Evolutionary conservation across 2,888 invertebrate species (phyloP).

Genomic region (Drosophila flavopinicola): DNA sequence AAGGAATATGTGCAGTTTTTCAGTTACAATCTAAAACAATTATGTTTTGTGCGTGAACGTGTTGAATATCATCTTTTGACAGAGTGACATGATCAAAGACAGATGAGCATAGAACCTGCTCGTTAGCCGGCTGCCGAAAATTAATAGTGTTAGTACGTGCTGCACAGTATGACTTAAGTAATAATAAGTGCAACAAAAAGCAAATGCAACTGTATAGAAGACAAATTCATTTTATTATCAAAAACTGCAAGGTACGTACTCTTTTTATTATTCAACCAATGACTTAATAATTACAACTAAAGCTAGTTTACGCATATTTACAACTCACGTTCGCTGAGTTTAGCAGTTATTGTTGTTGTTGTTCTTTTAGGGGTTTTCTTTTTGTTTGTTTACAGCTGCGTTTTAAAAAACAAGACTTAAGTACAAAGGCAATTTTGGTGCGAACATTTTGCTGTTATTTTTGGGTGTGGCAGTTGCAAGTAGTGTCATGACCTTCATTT

Average conservation of each 20-base stretch:
- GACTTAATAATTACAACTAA: slow-evolving; percentile 49
- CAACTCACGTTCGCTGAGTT: slow-evolving; percentile 34
- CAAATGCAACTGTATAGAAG: background rate
- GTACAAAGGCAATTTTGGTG: slow-evolving; percentile 46
- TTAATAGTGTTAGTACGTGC: no score
- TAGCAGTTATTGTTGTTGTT: slow-evolving; percentile 8
- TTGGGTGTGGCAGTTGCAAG: slow-evolving; percentile 37
- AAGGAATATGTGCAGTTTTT: no score
- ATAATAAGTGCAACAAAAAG: background rate
- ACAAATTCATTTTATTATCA: background rate
- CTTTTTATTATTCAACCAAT: slow-evolving; percentile 53
- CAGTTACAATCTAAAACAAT: no score
- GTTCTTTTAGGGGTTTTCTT: slow-evolving; percentile 4
- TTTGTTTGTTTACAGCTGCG: no score
- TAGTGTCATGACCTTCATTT: slow-evolving; percentile 16
- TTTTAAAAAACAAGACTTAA: slow-evolving; percentile 17
- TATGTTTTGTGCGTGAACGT: no score
- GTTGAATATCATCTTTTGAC: no score
- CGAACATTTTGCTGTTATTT: slow-evolving; percentile 4
- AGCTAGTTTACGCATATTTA: slow-evolving; percentile 56
- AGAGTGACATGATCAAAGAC: no score
- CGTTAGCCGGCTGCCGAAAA: no score
- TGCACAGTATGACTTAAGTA: no score
- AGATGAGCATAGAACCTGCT: no score
- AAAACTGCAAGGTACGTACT: slow-evolving; percentile 44